Base-by-base conservation (phyloP, 2,113 vertebrate genomes). In the Opisthocomus hoazin region DNA sequence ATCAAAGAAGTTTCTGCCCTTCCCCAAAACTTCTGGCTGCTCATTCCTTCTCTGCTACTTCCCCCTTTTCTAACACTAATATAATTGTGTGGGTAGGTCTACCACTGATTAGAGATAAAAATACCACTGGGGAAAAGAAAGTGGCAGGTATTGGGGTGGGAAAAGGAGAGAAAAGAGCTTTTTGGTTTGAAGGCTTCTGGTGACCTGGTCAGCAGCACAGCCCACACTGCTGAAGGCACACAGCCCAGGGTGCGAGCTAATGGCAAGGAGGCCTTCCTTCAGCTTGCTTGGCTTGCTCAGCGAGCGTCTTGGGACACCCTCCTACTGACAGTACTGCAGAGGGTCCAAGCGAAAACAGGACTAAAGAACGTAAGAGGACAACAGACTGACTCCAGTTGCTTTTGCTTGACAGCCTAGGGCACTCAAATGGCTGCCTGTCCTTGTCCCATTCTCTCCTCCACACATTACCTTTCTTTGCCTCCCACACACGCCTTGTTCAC, bases 171-270 rank as follows among this genome's bases (percentile, higher is more conserved):
- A 84, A 15, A 65, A 50, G 21, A 75, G 9, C 14, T 41, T 51
- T 71, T 15, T 45, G 15, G 39, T 66, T 39, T 70, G 37, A 45
- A 82, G 51, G n/a, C 50, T 54, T 61, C 58, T 16, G 37, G 32
- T 37, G 66, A 79, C 15, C 22, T 19, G 14, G 21, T 19, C 77
- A 94, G 51, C 60, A 3, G 1, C 30, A 69, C 15, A 84, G 34
- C 16, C 26, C 32, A 61, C 9, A 12, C 6, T 12, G 14, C 32
- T 4, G 6, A 73, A 9, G 39, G 14, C 1, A 0, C 36, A 48
- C 19, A 91, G 70, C 32, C 39, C 22, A 23, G 5, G 13, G 1
- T 21, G 15, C 20, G 15, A 85, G 13, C 57, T 45, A 43, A 56
- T 2, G 7, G 54, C 16, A 48, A 70, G 26, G 37, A 75, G 19